Evolutionary conservation across 2,797 vertebrate genomes (phyloP), one percentile per base, ranked within the genome.

Genomic region (Anguilla megastoma): DNA sequence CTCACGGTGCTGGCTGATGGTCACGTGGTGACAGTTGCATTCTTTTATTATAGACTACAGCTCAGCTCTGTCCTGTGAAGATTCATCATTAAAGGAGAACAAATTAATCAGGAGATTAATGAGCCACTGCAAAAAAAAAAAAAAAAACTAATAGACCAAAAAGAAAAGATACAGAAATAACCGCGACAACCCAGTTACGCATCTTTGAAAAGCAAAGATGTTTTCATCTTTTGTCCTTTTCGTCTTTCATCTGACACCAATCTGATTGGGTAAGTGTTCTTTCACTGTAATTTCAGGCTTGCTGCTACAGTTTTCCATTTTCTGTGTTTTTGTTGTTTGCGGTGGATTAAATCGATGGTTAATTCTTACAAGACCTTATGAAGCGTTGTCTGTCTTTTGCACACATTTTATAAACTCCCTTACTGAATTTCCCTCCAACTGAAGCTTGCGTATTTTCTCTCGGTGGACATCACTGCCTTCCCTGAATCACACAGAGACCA

Each of bases 51-150:
- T 24, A 76, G 30, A 76, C 71, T 41, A 24, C 71, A 36, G 71
- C 71, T 36, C 12, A 76, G 71, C 12, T 41, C 71, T 36, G n/a
- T 71, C n/a, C 27, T 76, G 71, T 76, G 30, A 76, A 18, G 10
- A n/a, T 74, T 36, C 69, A 30, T 74, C 69, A 74, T 74, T 74
- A 74, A 33, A 74, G 10, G n/a, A 33, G 30, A 33, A 33, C 69
- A 74, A 74, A 74, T 74, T 74, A 74, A 74, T 71, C 66, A 71
- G 66, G n/a, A 30, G 27, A 71, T 33, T 71, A 41, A 76, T 76
- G 71, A 21, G 12, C 71, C 30, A 76, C 30, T 76, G 71, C 54
- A 1, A 0, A 56, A 52, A 45, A 45, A 45, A 41, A 33, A 33
- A 45, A 45, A 52, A 74, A 76, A 76, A 41, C 33, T 36, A 76